Evolutionary conservation across 2,113 vertebrate genomes (phyloP).

Genomic region (Crotalus horridus): DNA sequence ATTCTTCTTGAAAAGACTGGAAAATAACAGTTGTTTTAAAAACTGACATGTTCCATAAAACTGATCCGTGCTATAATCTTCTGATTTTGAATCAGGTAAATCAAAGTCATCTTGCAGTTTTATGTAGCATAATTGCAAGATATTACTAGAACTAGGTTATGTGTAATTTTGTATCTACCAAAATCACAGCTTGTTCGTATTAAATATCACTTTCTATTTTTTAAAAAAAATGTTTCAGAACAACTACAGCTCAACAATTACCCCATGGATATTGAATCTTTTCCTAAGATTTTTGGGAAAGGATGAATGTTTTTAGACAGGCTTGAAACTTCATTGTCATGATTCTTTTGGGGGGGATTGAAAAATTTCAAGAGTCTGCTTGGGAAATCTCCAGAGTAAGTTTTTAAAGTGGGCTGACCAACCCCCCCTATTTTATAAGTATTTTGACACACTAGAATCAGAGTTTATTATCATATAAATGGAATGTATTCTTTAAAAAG

Average conservation of each 20-base stretch:
- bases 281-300: background rate
- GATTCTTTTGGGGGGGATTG: slow-evolving; percentile 19
- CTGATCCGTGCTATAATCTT: background rate
- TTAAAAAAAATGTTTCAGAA: background rate
- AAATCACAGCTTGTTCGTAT: background rate
- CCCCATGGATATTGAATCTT: background rate
- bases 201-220: background rate
- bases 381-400: slow-evolving; percentile 40
- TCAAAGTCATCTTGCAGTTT: background rate
- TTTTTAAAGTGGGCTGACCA: slow-evolving; percentile 41
- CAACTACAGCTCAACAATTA: background rate
- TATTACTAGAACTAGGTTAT: background rate
- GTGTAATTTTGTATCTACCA: background rate
- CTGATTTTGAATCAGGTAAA: background rate
- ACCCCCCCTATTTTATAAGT: background rate
- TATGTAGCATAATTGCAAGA: background rate
- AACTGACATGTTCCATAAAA: background rate
- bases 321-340: background rate
- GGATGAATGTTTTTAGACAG: background rate
- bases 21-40: background rate
- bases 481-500: slow-evolving; percentile 34
- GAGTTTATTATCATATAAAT: slow-evolving; percentile 23
- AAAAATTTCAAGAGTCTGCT: slow-evolving; percentile 47
- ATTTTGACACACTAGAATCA: slow-evolving; percentile 1
- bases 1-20: background rate